A percentile compares a stretch with the other conserved stretches of the same genome.
These are phyloP conservation scores for Choloepus didactylus DNA, from an alignment of 2,797 vertebrate genomes.

Conservation along the genomic window DNA sequence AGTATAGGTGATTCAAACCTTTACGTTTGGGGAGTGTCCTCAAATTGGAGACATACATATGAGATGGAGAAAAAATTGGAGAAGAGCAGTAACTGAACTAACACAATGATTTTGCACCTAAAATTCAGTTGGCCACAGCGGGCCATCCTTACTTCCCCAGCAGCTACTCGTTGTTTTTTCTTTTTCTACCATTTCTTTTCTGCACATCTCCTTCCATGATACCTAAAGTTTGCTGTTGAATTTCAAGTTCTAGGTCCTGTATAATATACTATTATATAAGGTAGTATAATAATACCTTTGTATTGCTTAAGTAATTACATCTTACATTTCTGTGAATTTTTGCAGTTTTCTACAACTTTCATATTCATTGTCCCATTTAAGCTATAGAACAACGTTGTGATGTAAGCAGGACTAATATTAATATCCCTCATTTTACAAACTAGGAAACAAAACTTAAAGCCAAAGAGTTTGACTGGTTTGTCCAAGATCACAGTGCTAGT, in stretches of 20 bases:
- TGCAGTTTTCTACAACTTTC: background rate
- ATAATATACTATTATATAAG: background rate
- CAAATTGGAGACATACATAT: background rate
- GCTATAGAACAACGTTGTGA: background rate
- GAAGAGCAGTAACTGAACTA: too few relatives aligned
- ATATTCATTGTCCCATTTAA: background rate
- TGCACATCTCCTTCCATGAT: background rate
- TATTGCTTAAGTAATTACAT: background rate
- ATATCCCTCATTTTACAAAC: background rate
- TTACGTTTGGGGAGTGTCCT: background rate
- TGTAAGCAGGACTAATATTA: background rate
- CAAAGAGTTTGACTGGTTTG: background rate
- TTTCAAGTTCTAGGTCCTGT: background rate
- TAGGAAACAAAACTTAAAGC: background rate
- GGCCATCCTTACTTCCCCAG: rapidly evolving
- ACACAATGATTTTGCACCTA: background rate
- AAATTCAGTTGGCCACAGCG: rapidly evolving
- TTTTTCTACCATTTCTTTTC: background rate
- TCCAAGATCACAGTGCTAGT: rapidly evolving
- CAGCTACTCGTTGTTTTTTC: background rate
- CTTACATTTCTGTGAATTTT: background rate
- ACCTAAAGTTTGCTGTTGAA: background rate
- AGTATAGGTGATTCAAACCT: background rate
- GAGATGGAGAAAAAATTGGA: background rate
- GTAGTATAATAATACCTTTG: background rate